Conservation (phyloP, 2,113 vertebrate genomes). For the Amblyopsis rosae region DNA sequence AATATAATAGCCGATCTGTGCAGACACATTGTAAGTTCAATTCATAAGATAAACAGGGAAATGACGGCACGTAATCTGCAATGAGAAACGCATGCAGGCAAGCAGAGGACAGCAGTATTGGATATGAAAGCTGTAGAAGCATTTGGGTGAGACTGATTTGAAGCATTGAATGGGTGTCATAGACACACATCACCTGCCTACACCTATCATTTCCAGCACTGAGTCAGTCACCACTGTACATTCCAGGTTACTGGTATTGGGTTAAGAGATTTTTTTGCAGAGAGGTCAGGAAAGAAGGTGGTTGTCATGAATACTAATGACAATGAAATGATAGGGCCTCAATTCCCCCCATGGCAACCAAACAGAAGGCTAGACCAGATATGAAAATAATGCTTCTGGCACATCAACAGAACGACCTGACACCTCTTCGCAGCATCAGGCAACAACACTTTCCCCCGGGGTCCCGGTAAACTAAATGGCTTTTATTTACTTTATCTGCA, state of each 20-base stretch:
- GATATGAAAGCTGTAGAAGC: conserved; percentile 51
- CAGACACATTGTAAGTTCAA: conserved; percentile 26
- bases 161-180: background rate
- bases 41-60: conserved; percentile 59
- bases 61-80: conserved; percentile 49
- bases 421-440: conserved; percentile 40
- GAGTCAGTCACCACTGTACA: conserved; percentile 46
- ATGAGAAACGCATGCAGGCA: conserved; percentile 44
- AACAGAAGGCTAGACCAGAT: conserved; percentile 43
- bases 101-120: conserved; percentile 25
- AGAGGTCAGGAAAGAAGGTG: conserved; percentile 25
- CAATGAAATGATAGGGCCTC: conserved; percentile 38
- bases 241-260: no score
- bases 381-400: conserved; percentile 49
- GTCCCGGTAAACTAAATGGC: conserved; percentile 28
- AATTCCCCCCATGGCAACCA: conserved; percentile 43
- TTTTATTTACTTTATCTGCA: conserved; percentile 42
- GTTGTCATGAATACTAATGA: conserved; percentile 55
- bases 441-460: conserved; percentile 22
- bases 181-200: background rate
- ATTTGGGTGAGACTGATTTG: background rate
- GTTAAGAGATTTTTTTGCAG: no score
- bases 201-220: conserved; percentile 30
- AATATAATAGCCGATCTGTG: conserved; percentile 44
- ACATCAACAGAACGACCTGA: conserved; percentile 46